Base-by-base conservation (phyloP, 1,140 invertebrate genomes). In the Nylanderia fulva region DNA sequence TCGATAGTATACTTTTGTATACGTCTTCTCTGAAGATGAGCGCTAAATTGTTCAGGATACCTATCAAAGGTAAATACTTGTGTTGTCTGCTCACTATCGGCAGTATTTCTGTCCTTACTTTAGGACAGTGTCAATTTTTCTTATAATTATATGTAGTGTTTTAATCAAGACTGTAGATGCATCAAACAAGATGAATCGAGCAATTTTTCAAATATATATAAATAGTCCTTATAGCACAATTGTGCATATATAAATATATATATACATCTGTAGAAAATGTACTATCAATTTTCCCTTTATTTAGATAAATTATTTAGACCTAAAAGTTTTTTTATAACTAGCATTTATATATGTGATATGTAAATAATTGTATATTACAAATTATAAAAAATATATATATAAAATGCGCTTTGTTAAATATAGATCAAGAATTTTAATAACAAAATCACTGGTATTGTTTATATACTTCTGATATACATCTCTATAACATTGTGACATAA, bases 1-100 rank as follows among this genome's bases (percentile, higher is more conserved):
- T 98, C 61, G 96, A 97, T 90, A 96, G 97, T 0, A 96, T 98
- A 85, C 94, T 98, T n/a, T 93, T 97, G 39, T 98, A 97, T 91
- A 96, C 97, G 2, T 96, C 97, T 6, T 96, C 96, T 6, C 94
- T 98, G 77, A 96, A 96, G 89, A 96, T 98, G 93, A 96, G 96
- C 79, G 97, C 97, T 2, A 96, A 96, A 93, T 93, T 98, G 1
- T 97, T 97, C 90, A 95, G 96, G 92, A 95, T 96, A 85, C 97
- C 97, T 36, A 96, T 98, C 72, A 96, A 96, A 56, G 96, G 96
- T 21, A 95, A 96, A 88, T 97, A 96, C 91, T 88, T 97, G 3
- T 97, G 96, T 91, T 93, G 97, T 58, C 86, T 95, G n/a, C 91
- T 97, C 8, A 96, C 96, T 1, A 84, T 97, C 24, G 90, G 94